Conservation (phyloP, 2,888 invertebrate genomes). For the Gastracanthus pulcherrimus region DNA sequence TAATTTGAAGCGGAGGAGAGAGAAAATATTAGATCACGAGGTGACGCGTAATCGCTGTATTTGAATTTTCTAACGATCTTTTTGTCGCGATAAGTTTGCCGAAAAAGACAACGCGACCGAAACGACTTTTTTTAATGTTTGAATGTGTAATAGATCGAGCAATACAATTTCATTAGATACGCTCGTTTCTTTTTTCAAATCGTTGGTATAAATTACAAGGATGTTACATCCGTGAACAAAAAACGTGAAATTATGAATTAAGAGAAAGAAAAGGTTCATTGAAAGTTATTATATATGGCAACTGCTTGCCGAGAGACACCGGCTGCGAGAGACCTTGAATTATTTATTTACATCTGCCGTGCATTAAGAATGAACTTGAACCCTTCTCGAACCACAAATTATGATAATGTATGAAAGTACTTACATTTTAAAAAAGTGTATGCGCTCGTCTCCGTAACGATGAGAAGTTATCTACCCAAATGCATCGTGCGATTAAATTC, state of each 20-base stretch:
- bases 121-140: too few relatives aligned
- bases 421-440: neutral
- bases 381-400: neutral
- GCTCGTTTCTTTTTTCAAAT: too few relatives aligned
- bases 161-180: too few relatives aligned
- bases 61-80: neutral
- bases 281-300: neutral
- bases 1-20: neutral
- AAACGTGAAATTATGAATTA: neutral
- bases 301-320: neutral
- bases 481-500: too few relatives aligned
- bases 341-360: neutral
- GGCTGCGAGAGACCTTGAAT: neutral
- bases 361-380: neutral
- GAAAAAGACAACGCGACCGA: too few relatives aligned
- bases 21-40: neutral
- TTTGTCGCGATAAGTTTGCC: too few relatives aligned
- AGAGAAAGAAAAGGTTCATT: neutral
- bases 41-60: too few relatives aligned
- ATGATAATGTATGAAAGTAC: constrained; percentile 5
- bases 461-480: neutral
- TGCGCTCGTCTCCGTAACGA: neutral
- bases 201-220: too few relatives aligned
- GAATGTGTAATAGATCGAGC: too few relatives aligned
- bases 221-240: neutral